A percentile compares a stretch with the other conserved stretches of the same genome.
Conservation (phyloP, 2,888 invertebrate species). For the Acanthopleura granulata region DNA sequence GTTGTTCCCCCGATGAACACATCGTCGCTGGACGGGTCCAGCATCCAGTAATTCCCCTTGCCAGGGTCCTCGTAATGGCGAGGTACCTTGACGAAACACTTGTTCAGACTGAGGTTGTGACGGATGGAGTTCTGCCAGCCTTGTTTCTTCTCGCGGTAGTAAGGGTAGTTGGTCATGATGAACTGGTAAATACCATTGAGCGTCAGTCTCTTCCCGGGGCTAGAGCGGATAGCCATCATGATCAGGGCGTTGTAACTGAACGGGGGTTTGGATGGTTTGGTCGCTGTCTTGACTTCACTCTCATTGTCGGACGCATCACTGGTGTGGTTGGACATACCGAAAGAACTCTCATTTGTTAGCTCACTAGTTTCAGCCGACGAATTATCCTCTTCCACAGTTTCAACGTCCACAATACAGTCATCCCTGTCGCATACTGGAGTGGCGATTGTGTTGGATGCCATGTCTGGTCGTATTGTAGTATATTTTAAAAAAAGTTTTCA, state of each 20-base stretch:
- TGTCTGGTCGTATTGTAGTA: too few species aligned
- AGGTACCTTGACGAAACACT: constrained; percentile 91
- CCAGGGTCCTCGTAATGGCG: constrained; percentile 99
- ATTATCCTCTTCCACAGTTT: too few species aligned
- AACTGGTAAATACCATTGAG: constrained; percentile 98
- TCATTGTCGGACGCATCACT: too few species aligned
- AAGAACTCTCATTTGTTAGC: too few species aligned
- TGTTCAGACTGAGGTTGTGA: constrained; percentile 96
- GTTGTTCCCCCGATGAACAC: constrained; percentile 98
- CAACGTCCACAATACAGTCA: too few species aligned
- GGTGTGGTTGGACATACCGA: too few species aligned
- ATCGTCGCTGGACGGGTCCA: constrained; percentile 96
- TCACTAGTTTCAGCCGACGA: too few species aligned
- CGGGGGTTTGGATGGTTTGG: constrained; percentile 80
- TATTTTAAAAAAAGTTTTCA: too few species aligned
- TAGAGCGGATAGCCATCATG: constrained; percentile 98
- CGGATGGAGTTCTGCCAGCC: constrained; percentile 99
- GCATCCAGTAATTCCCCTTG: constrained; percentile 99
- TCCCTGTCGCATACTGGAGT: too few species aligned
- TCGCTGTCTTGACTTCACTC: too few species aligned
- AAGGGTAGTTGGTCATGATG: constrained; percentile 98
- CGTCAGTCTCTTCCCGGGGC: constrained; percentile 92
- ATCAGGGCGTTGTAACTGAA: constrained; percentile 99
- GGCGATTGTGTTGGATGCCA: too few species aligned
- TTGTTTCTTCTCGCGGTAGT: constrained; percentile 97